These are phyloP conservation scores for Alauda arvensis DNA, from an alignment of 2,797 vertebrate genomes.

Conservation along the genomic window DNA sequence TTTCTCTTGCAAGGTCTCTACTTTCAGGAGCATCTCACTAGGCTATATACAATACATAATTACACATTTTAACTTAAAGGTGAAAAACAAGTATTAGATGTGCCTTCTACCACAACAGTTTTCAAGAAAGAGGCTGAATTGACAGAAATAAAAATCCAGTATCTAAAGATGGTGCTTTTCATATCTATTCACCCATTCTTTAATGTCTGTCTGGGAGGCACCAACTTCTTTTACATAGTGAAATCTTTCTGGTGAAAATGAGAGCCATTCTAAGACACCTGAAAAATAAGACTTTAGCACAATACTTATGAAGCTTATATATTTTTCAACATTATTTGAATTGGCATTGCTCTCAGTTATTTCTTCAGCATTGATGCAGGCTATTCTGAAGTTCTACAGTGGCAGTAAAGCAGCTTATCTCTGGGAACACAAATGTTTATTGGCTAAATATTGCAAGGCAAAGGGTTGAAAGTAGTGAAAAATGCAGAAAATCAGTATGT, in stretches of 20 bases:
- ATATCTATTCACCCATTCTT: not conserved
- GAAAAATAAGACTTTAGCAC: not conserved
- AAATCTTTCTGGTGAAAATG: conserved; percentile 17
- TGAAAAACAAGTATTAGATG: not conserved
- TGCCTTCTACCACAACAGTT: not conserved
- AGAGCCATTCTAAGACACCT: not conserved
- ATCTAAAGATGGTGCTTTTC: not conserved
- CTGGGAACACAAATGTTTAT: not conserved
- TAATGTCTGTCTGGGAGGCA: not conserved
- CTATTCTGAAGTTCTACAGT: not conserved
- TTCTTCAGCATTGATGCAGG: not conserved
- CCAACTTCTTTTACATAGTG: not conserved
- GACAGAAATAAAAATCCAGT: not conserved
- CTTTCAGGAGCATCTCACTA: not conserved
- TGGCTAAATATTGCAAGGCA: not conserved
- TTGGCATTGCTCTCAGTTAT: not conserved
- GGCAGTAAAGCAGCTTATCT: not conserved
- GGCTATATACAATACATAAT: not conserved
- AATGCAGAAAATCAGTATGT: not conserved
- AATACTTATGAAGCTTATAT: not conserved
- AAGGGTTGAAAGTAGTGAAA: not conserved
- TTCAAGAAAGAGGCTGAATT: not conserved
- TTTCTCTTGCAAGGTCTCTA: not conserved
- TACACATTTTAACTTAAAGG: not conserved
- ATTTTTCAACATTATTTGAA: not conserved